Percentiles rank a stretch among this genome's conserved stretches.
Evolutionary conservation across 1,140 invertebrate species (phyloP).

Genomic region (Eufriesea mexicana): DNA sequence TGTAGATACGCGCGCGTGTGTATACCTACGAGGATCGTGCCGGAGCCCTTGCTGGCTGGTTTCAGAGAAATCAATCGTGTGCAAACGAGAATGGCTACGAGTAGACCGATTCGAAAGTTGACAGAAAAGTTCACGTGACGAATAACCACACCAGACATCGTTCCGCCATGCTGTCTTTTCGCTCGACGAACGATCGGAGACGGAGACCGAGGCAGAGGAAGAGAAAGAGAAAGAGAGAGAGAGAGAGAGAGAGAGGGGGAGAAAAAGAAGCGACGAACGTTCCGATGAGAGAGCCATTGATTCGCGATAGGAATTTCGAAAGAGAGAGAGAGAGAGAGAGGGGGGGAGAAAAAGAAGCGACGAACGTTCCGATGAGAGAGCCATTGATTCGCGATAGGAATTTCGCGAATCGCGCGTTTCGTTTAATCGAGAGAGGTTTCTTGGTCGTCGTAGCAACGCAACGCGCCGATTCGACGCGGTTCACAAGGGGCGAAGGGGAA

Average conservation of each 20-base stretch:
- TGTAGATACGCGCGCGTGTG: slow-evolving; percentile 18
- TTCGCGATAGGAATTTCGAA: background rate
- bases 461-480: slow-evolving; percentile 8
- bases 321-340: no score
- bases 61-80: slow-evolving; percentile 51
- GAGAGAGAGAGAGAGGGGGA: no score
- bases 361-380: background rate
- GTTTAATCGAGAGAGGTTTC: slow-evolving; percentile 49
- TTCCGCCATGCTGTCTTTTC: slow-evolving; percentile 13
- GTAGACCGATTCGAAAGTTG: slow-evolving; percentile 30
- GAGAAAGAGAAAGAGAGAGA: background rate
- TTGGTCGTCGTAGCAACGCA: slow-evolving; percentile 58
- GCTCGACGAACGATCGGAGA: background rate
- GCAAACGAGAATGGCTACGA: slow-evolving; percentile 29
- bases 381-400: background rate
- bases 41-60: slow-evolving; percentile 25
- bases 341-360: no score
- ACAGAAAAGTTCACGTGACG: slow-evolving; percentile 32
- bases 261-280: background rate
- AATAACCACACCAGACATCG: background rate
- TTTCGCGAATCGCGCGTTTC: slow-evolving; percentile 8
- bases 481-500: background rate
- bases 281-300: no score
- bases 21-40: slow-evolving; percentile 32
- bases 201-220: no score